Base-by-base conservation (phyloP, 2,888 invertebrate genomes). In the Napeogenes inachia region DNA sequence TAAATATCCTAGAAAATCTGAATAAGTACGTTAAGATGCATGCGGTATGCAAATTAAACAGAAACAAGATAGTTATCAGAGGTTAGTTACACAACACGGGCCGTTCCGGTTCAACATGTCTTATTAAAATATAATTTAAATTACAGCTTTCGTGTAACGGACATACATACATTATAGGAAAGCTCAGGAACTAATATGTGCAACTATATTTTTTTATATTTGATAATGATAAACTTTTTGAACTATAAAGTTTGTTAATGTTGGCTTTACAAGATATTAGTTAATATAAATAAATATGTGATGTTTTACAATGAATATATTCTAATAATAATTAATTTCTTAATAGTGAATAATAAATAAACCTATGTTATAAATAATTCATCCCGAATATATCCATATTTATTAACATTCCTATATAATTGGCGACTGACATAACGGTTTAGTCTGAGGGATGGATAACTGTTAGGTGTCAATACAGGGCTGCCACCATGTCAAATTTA, bases 31-130 rank as follows among this genome's bases (percentile, higher is more conserved):
- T 50, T 30, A 6, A 57, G 55, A 64, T 59, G 58, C 62, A 68
- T 63, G 61, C 64, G 54, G 55, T 63, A 68, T 68, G 66, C 65
- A 65, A 67, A 68, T 68, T 58, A 54, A 62, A 63, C 64, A 66
- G 62, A 68, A 65, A 66, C 63, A 61, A 66, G 68, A 68, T 66
- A 62, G 64, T 68, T 68, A 68, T 68, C 68, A 57, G 45, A 54
- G 53, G 61, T 62, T 60, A 62, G 66, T 68, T 68, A 62, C 64
- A 62, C 61, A 63, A 61, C 62, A 61, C 46, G 32, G 62, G 54
- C 57, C 54, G 60, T 57, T 60, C 60, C 60, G 59, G 63, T 60
- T 62, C 47, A 60, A 57, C 54, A 58, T 54, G 50, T 50, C 50
- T 50, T 50, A 50, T 50, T 50, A 50, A 50, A 50, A 50, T 50